Evolutionary conservation across 2,797 vertebrate species (phyloP), one percentile per base, ranked within the genome.

Genomic region (Paramormyrops hopkinsi): DNA sequence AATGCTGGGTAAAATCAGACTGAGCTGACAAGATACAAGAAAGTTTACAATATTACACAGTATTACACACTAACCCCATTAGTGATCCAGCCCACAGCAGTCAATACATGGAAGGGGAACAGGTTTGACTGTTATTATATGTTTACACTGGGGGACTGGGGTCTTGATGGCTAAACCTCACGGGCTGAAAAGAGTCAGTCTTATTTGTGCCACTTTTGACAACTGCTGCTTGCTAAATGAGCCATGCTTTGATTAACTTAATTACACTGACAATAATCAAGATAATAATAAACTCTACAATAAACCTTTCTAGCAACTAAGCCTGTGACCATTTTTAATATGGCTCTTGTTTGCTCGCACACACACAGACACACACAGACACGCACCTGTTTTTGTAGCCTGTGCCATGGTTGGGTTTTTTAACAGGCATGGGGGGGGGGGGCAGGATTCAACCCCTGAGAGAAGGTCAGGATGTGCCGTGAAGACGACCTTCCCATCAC

Each of bases 21-120:
- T 76, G 90, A 91, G 87, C 91, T 92, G 90, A 94, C 93, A 93
- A 94, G 93, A 93, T 93, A 94, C 94, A 94, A 90, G 93, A 93
- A 95, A 94, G 93, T 95, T 94, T 94, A 95, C 95, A 94, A 92
- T 94, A 95, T 95, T 95, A 94, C 94, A 95, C 95, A 95, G 92
- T 94, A 94, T 95, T 94, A 94, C 94, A 95, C 94, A 93, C 91
- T 91, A 93, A 94, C 92, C 92, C 91, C 90, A 91, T 89, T 87
- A 92, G 88, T 91, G 89, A 90, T 91, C 93, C 88, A 83, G 90
- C 89, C 91, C 83, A 88, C 91, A 93, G 93, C 92, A 92, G 93
- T 94, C 93, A 91, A 91, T 76, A 94, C 93, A 94, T 91, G 93
- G 92, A 90, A 92, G 94, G 94, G 93, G 95, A 93, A 93, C 51